Base-by-base conservation (phyloP, 2,113 vertebrate species). In the Probosciger aterrimus region DNA sequence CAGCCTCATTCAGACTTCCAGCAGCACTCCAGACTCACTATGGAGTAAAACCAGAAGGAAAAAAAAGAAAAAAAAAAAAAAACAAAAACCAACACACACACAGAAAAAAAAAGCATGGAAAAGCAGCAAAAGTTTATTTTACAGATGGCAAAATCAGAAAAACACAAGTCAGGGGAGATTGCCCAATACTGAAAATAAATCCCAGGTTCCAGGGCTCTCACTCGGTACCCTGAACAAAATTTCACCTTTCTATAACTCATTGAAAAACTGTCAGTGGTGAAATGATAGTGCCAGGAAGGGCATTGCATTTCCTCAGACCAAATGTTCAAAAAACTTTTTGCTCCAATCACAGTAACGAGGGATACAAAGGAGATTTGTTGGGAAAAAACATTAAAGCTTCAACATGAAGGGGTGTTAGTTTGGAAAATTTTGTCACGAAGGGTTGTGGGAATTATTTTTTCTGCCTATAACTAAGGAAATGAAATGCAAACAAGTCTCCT, bases 381-480 rank as follows among this genome's bases (percentile, higher is more conserved):
- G 24, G 14, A 14, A 59, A 78, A 83, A 60, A 79, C 19, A 17
- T 15, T 0, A 0, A 18, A 50, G 3, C 41, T 83, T 78, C 88
- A 84, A 93, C 67, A 67, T 5, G 3, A 22, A 90, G 8, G 15
- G 9, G 30, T 90, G 25, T 65, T 63, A 91, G 31, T 70, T 83
- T 74, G 71, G 82, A 64, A 93, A 78, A 74, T 88, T 77, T 92
- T 90, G 37, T 88, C 55, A 49, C 81, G 41, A 53, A 33, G 20
- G 9, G 3, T 49, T 94, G 13, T 46, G 30, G 64, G 47, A 87
- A 59, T 83, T 86, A 18, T 19, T 70, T 77, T 86, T 88, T 81
- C 71, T 93, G 71, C 44, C 18, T 83, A 93, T 92, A 83, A 88
- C 90, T 90, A 86, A 96, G 90, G 87, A 96, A 97, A 95, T 95